A percentile compares a stretch with the other conserved stretches of the same genome.
Conservation (phyloP, 2,113 vertebrate species). For the Tenrec ecaudatus region DNA sequence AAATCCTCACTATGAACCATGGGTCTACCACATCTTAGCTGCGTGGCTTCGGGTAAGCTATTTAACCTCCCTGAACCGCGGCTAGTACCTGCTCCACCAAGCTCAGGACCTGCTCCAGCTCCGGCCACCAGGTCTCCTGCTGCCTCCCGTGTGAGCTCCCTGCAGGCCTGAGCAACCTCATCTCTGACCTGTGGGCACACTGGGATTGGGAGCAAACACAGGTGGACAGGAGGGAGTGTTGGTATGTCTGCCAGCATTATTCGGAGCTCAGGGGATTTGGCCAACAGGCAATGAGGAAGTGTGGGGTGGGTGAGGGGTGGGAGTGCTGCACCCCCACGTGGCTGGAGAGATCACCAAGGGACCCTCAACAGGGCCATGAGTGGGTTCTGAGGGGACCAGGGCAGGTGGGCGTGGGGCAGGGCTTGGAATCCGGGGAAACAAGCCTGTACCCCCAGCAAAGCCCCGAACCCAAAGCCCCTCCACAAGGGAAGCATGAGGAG, state of each 20-base stretch:
- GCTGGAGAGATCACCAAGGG: neutral
- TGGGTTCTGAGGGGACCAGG: neutral
- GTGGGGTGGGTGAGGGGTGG: neutral
- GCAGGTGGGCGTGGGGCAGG: neutral
- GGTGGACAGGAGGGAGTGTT: neutral
- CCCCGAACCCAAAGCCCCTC: neutral
- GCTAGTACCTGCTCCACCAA: neutral
- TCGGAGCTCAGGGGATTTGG: neutral
- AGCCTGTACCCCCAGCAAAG: rapidly evolving
- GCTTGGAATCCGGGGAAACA: neutral
- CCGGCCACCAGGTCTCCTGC: neutral
- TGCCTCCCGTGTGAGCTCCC: neutral
- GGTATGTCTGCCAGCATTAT: rapidly evolving
- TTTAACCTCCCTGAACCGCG: neutral
- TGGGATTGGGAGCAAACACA: no score
- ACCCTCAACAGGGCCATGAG: rapidly evolving
- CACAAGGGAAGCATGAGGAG: rapidly evolving
- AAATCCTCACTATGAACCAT: neutral
- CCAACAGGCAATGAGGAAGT: no score
- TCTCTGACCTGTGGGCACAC: neutral
- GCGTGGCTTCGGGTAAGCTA: no score
- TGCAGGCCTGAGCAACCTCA: neutral
- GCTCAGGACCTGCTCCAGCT: neutral
- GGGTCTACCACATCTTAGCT: neutral
- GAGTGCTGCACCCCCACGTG: no score